Conservation (phyloP, 1,140 invertebrate genomes). For the Eufriesea mexicana region DNA sequence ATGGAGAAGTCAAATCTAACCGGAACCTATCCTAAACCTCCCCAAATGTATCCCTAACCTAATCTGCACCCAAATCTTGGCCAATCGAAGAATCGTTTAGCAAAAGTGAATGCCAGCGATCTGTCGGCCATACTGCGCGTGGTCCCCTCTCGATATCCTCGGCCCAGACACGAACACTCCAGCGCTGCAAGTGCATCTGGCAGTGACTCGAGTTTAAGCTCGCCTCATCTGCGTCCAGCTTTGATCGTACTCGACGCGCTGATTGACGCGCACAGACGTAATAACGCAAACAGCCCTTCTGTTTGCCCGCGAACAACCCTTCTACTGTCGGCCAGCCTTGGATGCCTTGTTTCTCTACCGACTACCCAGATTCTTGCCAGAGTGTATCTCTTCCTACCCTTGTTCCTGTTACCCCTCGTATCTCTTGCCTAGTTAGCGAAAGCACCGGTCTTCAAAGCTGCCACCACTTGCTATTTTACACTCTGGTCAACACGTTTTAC, state of each 20-base stretch:
- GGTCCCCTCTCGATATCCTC: neutral
- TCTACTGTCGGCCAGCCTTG: neutral
- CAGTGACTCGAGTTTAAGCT: conserved; percentile 47
- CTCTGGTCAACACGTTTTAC: too few relatives aligned
- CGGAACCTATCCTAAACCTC: too few relatives aligned
- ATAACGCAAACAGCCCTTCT: conserved; percentile 41
- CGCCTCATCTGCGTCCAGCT: conserved; percentile 33
- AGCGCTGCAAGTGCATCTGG: conserved; percentile 47
- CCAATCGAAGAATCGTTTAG: neutral
- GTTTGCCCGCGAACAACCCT: conserved; percentile 29
- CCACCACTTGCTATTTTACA: too few relatives aligned
- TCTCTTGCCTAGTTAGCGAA: neutral
- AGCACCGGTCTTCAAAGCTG: neutral
- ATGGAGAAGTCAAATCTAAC: too few relatives aligned
- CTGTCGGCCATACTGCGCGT: neutral
- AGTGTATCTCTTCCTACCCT: neutral
- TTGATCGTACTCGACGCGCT: conserved; percentile 49
- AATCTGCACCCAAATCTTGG: too few relatives aligned
- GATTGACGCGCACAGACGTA: conserved; percentile 55
- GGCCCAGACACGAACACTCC: conserved; percentile 27
- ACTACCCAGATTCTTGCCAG: neutral
- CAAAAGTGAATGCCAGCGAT: neutral
- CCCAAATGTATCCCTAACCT: too few relatives aligned
- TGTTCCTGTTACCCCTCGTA: too few relatives aligned
- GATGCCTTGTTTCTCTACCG: conserved; percentile 10